Base-by-base conservation (phyloP, 2,888 invertebrate genomes). In the Torymus auratus region DNA sequence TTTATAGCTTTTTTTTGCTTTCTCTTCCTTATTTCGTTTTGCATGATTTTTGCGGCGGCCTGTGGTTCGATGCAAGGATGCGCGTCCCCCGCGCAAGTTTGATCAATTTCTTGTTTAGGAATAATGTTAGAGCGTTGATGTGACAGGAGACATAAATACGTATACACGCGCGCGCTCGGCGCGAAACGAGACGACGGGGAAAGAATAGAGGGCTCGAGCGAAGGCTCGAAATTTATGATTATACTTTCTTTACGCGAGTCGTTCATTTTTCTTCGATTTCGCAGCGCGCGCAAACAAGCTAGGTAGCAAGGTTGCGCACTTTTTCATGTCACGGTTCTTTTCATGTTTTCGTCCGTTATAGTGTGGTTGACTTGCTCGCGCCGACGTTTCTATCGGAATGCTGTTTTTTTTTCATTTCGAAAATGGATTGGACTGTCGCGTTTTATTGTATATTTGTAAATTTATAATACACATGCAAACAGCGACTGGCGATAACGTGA, bases 41-140 rank as follows among this genome's bases (percentile, higher is more conserved):
- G 15, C 62, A n/a, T 28, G 20, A 12, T 52, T 50, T 52, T 53
- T 58, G 60, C 17, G 41, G 1, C 13, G 28, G 20, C n/a, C n/a
- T 60, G 65, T 41, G 41, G 1, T 28, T n/a, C 55, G 53, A 60
- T 55, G 79, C 79, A 79, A 79, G 79, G 79, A 74, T 74, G 64
- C 15, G 61, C 13, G 69, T 62, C 62, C 68, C 41, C 41, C 41
- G 41, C 41, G 55, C 75, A 70, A 70, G 80, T 80, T 80, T 80
- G 80, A 80, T 80, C 80, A 70, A 80, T 80, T 80, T 70, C 80
- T 80, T 70, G 62, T 74, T 80, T 74, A 28, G 53, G 28, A 73
- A 61, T 78, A 67, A 20, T 41, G 41, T 41, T 41, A 41, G 41
- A n/a, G 52, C 55, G 23, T 7, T 41, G 61, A 58, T 65, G 69